Evolutionary conservation across 2,113 vertebrate genomes (phyloP), one percentile per base, ranked within the genome.

Genomic region (Forbesichthys papilliferus): DNA sequence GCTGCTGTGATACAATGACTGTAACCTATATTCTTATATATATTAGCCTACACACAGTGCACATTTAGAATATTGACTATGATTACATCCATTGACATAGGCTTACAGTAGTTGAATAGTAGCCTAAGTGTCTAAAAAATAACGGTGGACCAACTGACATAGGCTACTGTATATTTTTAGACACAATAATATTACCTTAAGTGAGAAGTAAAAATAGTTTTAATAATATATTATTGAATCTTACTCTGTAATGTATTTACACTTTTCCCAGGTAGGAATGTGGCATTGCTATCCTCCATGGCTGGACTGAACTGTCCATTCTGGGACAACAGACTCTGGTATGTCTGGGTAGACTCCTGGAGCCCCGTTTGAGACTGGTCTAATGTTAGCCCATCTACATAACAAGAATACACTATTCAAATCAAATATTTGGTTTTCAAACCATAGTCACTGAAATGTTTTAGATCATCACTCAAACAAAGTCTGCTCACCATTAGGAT

Each of bases 311-410:
- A 92, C 59, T 84, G 69, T 8, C 77, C 73, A 5, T 47, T 85
- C 73, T 88, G 90, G 36, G 91, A 71, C 48, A 85, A 81, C 33
- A 93, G 84, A 76, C 73, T 91, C 82, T 92, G 91, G 79, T 91
- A 93, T 0, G 88, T 88, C 76, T 90, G 91, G 14, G 75, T 63
- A n/a, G 89, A 72, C 20, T 91, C 91, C 72, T 88, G 90, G 87
- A 88, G 91, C 27, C 80, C 89, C 1, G 69, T 63, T 42, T 84
- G 87, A 0, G 80, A 69, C 74, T 89, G 86, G 46, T 91, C 89
- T 9, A 84, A 65, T 3, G 78, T 68, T 33, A 87, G 68, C 7
- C 70, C 88, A 3, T 91, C 91, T 84, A 77, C 1, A 62, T 0
- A 57, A 1, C 42, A 48, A 56, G 49, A 34, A 46, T 0, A 77